Base-by-base conservation (phyloP, 2,113 vertebrate species). In the Lutjanus erythropterus region DNA sequence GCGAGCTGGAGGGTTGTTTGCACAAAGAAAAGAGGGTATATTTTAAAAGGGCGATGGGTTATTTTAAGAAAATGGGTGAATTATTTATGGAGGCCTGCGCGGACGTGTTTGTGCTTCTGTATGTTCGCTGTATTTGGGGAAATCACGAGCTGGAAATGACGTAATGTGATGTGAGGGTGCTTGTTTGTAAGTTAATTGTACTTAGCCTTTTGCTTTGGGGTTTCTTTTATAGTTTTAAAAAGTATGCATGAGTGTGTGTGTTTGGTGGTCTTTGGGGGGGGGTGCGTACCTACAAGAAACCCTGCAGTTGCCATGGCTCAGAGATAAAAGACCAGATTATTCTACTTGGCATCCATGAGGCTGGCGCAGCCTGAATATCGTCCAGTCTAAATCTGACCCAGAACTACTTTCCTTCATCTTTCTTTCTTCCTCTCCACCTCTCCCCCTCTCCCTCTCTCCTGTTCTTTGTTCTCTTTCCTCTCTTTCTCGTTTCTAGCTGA, bases 61-160 rank as follows among this genome's bases (percentile, higher is more conserved):
- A 87, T 92, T 93, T 94, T 89, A 86, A 73, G 87, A 87, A 92
- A 88, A 78, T 41, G 39, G 47, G 44, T 91, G 83, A 92, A 94
- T 90, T 86, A 93, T 93, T 88, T 47, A 93, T 78, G 75, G 58
- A 2, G 71, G 52, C 62, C 85, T 39, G 73, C 35, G 31, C 25
- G 14, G 75, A 55, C 53, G 53, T 67, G 61, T 85, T 79, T 73
- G 79, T 41, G 52, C 42, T 39, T 50, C 42, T 46, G 50, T 35
- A 21, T 31, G 33, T 83, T 41, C 8, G 2, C 10, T n/a, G 68
- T 25, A 10, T 78, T 64, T 27, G 41, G 15, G 33, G 37, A 56
- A 27, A 31, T 72, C 42, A 33, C 23, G 21, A 29, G 47, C 47
- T 59, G 65, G 62, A 73, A 68, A 47, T 46, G 66, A 69, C 10